A percentile compares a stretch with the other conserved stretches of the same genome.
Conservation (phyloP, 2,888 invertebrate species). For the Clunio marinus region DNA sequence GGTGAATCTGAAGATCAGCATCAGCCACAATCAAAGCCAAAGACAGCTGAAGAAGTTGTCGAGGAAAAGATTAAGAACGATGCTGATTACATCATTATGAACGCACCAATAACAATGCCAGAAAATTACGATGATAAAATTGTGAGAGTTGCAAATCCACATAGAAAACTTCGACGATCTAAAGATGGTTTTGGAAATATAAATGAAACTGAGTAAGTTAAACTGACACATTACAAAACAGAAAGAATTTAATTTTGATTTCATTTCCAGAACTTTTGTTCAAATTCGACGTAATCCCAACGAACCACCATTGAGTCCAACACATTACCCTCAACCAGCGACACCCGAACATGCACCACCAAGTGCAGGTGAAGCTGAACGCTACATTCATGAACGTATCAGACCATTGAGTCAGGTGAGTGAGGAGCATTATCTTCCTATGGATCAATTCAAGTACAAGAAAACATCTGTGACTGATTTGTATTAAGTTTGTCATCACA, state of each 20-base stretch:
- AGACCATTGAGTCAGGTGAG: slow-evolving; percentile 85
- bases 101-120: slow-evolving; percentile 29
- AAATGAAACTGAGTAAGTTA: slow-evolving; percentile 22
- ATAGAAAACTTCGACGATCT: slow-evolving; percentile 30
- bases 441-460: slow-evolving; percentile 31
- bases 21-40: not conserved
- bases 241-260: not conserved
- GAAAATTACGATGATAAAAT: slow-evolving; percentile 28
- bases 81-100: slow-evolving; percentile 34
- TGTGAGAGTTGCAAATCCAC: slow-evolving; percentile 33
- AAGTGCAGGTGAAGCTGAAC: slow-evolving; percentile 81
- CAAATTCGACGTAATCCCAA: slow-evolving; percentile 32
- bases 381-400: slow-evolving; percentile 84
- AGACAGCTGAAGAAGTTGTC: not conserved
- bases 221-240: not conserved
- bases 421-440: slow-evolving; percentile 45
- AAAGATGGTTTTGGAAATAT: slow-evolving; percentile 16
- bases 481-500: not conserved
- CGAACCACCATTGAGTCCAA: slow-evolving; percentile 73
- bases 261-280: slow-evolving; percentile 27
- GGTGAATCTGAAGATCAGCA: slow-evolving; percentile 26
- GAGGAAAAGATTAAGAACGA: slow-evolving; percentile 16
- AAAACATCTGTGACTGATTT: not conserved
- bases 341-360: slow-evolving; percentile 94
- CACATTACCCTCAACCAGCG: slow-evolving; percentile 85